These are phyloP conservation scores for Gasterosteus nipponicus DNA, from an alignment of 2,113 vertebrate genomes.

Conservation along the genomic window DNA sequence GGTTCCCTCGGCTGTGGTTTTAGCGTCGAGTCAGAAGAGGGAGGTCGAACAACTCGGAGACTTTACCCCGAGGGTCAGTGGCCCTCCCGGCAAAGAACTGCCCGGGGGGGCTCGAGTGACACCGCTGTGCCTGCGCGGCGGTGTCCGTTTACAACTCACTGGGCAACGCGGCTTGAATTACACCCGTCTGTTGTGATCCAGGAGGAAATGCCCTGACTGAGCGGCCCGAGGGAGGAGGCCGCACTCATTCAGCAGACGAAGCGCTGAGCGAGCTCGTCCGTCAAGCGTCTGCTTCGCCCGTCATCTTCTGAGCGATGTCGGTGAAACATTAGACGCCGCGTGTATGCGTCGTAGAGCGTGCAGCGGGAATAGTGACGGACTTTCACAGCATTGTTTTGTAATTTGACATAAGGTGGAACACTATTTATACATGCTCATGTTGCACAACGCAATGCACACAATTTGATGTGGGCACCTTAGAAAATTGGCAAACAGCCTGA, in stretches of 20 bases:
- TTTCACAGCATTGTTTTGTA: not conserved
- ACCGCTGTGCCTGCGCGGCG: conserved; percentile 18
- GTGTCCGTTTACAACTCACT: conserved; percentile 67
- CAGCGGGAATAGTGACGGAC: not conserved
- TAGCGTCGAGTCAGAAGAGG: conserved; percentile 6
- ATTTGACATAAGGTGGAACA: not conserved
- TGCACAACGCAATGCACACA: not conserved
- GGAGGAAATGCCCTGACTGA: conserved; percentile 53
- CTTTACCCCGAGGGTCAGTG: not conserved
- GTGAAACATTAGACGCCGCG: conserved; percentile 21
- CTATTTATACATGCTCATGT: too few species aligned
- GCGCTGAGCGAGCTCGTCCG: conserved; percentile 17
- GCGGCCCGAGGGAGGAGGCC: conserved; percentile 9
- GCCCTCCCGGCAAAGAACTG: conserved; percentile 27
- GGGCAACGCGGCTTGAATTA: conserved; percentile 66
- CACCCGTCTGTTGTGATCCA: conserved; percentile 58
- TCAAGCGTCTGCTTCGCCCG: conserved; percentile 14
- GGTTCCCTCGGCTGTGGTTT: conserved; percentile 53
- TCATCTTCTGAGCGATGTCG: conserved; percentile 11
- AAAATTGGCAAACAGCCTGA: not conserved
- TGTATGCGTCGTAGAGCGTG: not conserved
- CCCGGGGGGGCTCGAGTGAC: conserved; percentile 61
- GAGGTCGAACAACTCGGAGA: conserved; percentile 17
- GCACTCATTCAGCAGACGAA: conserved; percentile 15
- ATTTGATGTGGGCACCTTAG: not conserved